Evolutionary conservation across 2,797 vertebrate genomes (phyloP), one percentile per base, ranked within the genome.

Genomic region (Gambelia wislizenii): DNA sequence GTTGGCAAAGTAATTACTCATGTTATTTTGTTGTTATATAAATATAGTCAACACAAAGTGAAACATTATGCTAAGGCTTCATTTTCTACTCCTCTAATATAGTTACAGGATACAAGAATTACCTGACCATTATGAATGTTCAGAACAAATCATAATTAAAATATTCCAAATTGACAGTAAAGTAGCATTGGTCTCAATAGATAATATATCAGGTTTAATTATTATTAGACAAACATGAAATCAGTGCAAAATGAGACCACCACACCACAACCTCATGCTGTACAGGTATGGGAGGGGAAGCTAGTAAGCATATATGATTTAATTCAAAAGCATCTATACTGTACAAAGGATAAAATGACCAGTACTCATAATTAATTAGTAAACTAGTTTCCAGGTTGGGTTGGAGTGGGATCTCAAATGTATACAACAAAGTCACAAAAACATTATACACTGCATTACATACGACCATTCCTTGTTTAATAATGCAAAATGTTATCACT

Each of bases 1-100:
- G n/a, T n/a, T n/a, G n/a, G n/a, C n/a, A n/a, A n/a, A n/a, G 89
- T 76, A 14, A 6, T 75, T 91, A 86, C 76, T 14, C 47, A 81
- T 54, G 6, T 4, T 89, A 0, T 47, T 83, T 90, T 92, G n/a
- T 89, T 76, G 85, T 89, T 4, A 1, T 27, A 59, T 81, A 14
- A 9, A 88, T 0, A 0, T 44, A 69, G 72, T 27, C 33, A 42
- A 69, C 89, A 86, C 0, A 59, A 56, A 42, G 22, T 56, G 52
- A 76, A 59, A 30, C 25, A 70, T 33, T 77, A 44, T 9, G 59
- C 36, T 30, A 69, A 44, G 3, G 22, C 30, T 56, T 78, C 33
- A 49, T 76, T 39, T 20, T 75, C 8, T 30, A 59, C 0, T 2
- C 22, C 39, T 67, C 75, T 39, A 67, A 8, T 67, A 10, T 49